Evolutionary conservation across 2,797 vertebrate species (phyloP), one percentile per base, ranked within the genome.

Genomic region (Neostethus bicornis): DNA sequence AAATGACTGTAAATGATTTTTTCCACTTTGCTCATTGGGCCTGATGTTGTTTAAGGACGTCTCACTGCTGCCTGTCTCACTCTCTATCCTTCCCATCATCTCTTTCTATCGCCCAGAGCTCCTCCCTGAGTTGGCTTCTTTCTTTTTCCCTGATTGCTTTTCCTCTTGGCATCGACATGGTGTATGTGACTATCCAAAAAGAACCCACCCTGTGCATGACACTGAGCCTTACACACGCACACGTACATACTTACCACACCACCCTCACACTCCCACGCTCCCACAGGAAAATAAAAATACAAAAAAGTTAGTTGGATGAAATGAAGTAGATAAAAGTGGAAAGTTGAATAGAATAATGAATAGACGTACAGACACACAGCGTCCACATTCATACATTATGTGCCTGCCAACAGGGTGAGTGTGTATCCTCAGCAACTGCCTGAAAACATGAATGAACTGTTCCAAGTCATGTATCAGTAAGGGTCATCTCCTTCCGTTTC

Each of bases 91-190:
- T 59, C 51, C 55, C 59, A 26, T 74, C 74, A 64, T 61, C 51
- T 37, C 43, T 52, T 8, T 74, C 66, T 75, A 58, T 75, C 69
- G 52, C 66, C 20, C 50, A 44, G 58, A 73, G 51, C 61, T 66
- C 77, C 71, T 75, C 81, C 75, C 79, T 85, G 70, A 61, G 50
- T 54, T 52, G 70, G 72, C 80, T 85, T 77, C 77, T 78, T 77
- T 61, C 50, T 34, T 42, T 63, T 71, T 72, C 69, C 62, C 70
- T 90, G 87, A 91, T 91, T 92, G 73, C 88, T 87, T 79, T 91
- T 92, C 89, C 90, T 91, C 81, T 91, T 88, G 84, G 82, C 80
- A 81, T 81, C 31, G 47, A 85, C 77, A 84, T 71, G 81, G 65
- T 69, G 69, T 71, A 65, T 74, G 66, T 61, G 51, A 72, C 69